These are phyloP conservation scores for Ditylenchus weischeri DNA, from an alignment of 2,888 invertebrate genomes.

Conservation along the genomic window DNA sequence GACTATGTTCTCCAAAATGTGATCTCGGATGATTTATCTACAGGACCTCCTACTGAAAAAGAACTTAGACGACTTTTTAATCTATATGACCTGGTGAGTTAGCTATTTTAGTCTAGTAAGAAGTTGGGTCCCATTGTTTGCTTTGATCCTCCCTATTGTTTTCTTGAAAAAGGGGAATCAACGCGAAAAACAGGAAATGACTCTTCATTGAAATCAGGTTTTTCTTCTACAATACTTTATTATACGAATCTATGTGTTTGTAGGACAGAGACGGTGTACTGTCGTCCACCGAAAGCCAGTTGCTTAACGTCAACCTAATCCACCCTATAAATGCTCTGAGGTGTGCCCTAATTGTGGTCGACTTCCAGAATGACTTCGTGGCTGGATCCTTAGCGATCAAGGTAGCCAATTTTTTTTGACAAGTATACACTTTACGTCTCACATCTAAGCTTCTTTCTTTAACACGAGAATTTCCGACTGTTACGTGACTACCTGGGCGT, in stretches of 20 bases:
- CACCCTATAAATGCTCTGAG: conserved; percentile 34
- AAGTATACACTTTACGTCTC: not conserved
- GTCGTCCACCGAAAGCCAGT: conserved; percentile 21
- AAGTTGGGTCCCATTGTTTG: no score
- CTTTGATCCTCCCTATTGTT: no score
- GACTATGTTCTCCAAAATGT: conserved; percentile 20
- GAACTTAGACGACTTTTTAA: conserved; percentile 23
- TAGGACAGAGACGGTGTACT: conserved; percentile 36
- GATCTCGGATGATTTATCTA: conserved; percentile 11
- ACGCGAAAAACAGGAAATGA: no score
- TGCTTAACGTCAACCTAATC: conserved; percentile 28
- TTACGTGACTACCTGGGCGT: no score
- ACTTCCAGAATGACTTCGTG: conserved; percentile 97
- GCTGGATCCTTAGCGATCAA: conserved; percentile 86
- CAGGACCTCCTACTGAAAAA: conserved; percentile 18
- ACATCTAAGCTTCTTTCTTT: no score
- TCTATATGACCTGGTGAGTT: conserved; percentile 26
- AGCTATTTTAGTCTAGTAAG: no score
- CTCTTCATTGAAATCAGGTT: no score
- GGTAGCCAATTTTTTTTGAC: conserved; percentile 23
- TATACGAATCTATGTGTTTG: no score
- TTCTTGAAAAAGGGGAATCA: no score
- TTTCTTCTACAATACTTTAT: no score
- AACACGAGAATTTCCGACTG: no score
- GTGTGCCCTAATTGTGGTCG: conserved; percentile 80